These are phyloP conservation scores for Xenentodon cancila DNA, from an alignment of 2,797 vertebrate genomes.

Conservation along the genomic window DNA sequence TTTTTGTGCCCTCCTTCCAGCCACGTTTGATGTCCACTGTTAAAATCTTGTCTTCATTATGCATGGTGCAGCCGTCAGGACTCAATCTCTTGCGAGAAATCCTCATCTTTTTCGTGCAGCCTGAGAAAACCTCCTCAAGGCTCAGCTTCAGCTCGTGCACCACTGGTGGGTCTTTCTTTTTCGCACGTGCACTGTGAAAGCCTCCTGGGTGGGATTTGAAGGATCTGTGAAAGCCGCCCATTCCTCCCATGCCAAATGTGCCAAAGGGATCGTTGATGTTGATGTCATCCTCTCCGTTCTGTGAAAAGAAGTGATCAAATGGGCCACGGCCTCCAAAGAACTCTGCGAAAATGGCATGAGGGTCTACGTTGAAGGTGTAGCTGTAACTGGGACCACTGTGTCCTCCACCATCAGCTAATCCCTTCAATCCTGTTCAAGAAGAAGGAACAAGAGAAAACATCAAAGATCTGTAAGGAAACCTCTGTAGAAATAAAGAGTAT, in stretches of 20 bases:
- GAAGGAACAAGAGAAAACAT: background rate
- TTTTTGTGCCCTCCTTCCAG: slow-evolving; percentile 99
- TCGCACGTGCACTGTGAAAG: slow-evolving; percentile 74
- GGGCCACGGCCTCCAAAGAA: slow-evolving; percentile 96
- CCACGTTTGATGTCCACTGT: slow-evolving; percentile 96
- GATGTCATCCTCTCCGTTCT: slow-evolving; percentile 88
- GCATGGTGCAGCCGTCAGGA: slow-evolving; percentile 89
- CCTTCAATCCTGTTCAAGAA: slow-evolving; percentile 68
- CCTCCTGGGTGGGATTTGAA: slow-evolving; percentile 72
- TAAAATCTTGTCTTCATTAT: slow-evolving; percentile 96
- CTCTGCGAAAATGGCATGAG: slow-evolving; percentile 95
- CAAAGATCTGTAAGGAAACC: background rate
- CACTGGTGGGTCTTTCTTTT: slow-evolving; percentile 93
- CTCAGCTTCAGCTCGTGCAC: slow-evolving; percentile 96
- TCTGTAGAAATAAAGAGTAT: no score
- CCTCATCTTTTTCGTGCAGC: slow-evolving; percentile 97
- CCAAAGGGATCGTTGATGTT: slow-evolving; percentile 92
- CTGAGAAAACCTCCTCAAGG: slow-evolving; percentile 94
- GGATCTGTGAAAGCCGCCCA: slow-evolving; percentile 81
- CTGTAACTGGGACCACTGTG: slow-evolving; percentile 88
- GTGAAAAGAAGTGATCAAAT: slow-evolving; percentile 95
- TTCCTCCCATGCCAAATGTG: slow-evolving; percentile 86
- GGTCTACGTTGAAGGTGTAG: slow-evolving; percentile 96
- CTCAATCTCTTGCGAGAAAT: slow-evolving; percentile 97
- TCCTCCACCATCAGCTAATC: slow-evolving; percentile 69